These are phyloP conservation scores for Bovichtus diacanthus DNA, from an alignment of 2,797 vertebrate genomes.

Conservation along the genomic window DNA sequence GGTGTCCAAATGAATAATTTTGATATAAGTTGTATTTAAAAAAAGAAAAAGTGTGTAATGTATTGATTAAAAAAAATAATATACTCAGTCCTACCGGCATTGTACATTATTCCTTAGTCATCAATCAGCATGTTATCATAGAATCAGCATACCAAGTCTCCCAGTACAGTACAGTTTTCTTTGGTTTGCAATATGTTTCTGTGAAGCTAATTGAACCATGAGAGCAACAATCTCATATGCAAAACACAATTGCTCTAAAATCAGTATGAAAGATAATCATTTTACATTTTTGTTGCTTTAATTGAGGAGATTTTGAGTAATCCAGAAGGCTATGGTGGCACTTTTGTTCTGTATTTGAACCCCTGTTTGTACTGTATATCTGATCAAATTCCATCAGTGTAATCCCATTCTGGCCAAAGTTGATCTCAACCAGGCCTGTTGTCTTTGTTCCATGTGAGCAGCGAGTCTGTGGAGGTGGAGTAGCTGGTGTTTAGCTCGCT, in stretches of 20 bases:
- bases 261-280: not conserved
- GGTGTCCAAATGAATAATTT: not conserved
- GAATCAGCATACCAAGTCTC: too few species aligned
- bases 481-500: slow-evolving; percentile 8
- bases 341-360: not conserved
- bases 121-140: too few species aligned
- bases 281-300: not conserved
- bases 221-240: not conserved
- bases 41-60: too few species aligned
- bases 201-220: not conserved
- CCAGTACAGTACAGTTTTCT: too few species aligned
- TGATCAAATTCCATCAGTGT: not conserved
- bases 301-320: not conserved
- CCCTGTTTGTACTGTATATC: not conserved
- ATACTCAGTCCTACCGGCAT: not conserved
- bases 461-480: not conserved
- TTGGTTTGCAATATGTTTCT: not conserved
- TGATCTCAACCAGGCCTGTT: not conserved
- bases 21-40: not conserved
- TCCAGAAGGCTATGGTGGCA: not conserved
- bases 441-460: not conserved
- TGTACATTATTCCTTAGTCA: too few species aligned
- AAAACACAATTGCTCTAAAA: slow-evolving; percentile 2
- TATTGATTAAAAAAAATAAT: not conserved
- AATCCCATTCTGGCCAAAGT: not conserved